Evolutionary conservation across 2,113 vertebrate species (phyloP), one percentile per base, ranked within the genome.

Genomic region (Polypterus senegalus): DNA sequence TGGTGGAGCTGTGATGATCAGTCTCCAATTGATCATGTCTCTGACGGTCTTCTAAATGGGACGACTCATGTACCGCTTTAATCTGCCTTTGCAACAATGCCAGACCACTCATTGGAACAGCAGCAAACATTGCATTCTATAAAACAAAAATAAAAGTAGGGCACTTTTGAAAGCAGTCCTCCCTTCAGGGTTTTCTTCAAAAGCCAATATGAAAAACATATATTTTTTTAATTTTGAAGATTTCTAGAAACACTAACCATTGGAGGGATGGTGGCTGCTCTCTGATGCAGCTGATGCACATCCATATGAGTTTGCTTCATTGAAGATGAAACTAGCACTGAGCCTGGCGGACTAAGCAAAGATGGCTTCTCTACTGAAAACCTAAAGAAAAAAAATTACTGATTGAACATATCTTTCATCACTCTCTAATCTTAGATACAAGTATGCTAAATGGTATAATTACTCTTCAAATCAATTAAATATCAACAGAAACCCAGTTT

Each of bases 51-150:
- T 99, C 96, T 67, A 94, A 79, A 69, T 96, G 85, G 0, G 89
- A 89, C 0, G 92, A 95, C 60, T 98, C 95, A 3, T 96, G 93
- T 75, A 86, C 90, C 0, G 90, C 94, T 74, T 97, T 98, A 70
- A 99, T 93, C 71, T 98, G 96, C 58, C 92, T 84, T 63, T 99
- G 95, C 66, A 92, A 89, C 67, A 99, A 91, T 0, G 92, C 76
- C 0, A 88, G 92, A 5, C 92, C 94, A 0, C 92, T 98, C 59
- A 91, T 79, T 0, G 88, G 79, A 2, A 83, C 48, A 61, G 27
- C 27, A 27, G 27, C 27, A 27, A 27, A 9, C 86, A 86, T 0
- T 89, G 79, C 48, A 84, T 85, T 57, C 85, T 97, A 4, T 88
- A 86, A 46, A 90, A 86, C 73, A 91, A 62, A 6, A 75, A 74